Evolutionary conservation across 2,888 invertebrate genomes (phyloP).

Genomic region (Xestia rhomboidea): DNA sequence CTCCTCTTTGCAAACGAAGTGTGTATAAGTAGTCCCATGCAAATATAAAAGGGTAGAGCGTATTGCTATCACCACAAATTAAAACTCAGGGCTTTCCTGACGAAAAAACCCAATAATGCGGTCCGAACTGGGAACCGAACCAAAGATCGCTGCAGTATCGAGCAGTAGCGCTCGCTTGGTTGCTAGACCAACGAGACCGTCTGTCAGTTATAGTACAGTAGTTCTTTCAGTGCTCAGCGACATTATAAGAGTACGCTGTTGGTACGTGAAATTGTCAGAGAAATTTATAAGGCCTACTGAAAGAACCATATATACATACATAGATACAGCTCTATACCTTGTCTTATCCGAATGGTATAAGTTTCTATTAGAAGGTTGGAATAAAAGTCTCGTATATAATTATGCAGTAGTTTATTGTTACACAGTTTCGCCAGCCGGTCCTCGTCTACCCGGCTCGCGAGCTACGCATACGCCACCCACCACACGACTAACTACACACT

Average conservation of each 20-base stretch:
- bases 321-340: too few species aligned
- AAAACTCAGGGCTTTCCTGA: background rate
- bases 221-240: background rate
- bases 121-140: background rate
- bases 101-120: background rate
- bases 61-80: background rate
- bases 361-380: constrained; percentile 39
- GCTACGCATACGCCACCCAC: constrained; percentile 68
- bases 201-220: background rate
- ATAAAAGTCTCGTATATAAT: constrained; percentile 74
- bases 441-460: constrained; percentile 76
- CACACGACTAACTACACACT: constrained; percentile 62
- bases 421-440: constrained; percentile 79
- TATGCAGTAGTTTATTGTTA: constrained; percentile 90
- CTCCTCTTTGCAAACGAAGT: background rate
- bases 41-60: background rate
- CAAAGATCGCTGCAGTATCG: background rate
- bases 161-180: background rate
- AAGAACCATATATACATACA: too few species aligned
- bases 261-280: background rate
- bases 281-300: background rate
- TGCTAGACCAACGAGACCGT: background rate
- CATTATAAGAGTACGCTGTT: background rate
- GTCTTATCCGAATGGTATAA: background rate
- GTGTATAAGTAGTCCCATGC: background rate